phyloP scores from a whole-genome alignment of 2,113 vertebrate species.

The Columba janthina region DNA sequence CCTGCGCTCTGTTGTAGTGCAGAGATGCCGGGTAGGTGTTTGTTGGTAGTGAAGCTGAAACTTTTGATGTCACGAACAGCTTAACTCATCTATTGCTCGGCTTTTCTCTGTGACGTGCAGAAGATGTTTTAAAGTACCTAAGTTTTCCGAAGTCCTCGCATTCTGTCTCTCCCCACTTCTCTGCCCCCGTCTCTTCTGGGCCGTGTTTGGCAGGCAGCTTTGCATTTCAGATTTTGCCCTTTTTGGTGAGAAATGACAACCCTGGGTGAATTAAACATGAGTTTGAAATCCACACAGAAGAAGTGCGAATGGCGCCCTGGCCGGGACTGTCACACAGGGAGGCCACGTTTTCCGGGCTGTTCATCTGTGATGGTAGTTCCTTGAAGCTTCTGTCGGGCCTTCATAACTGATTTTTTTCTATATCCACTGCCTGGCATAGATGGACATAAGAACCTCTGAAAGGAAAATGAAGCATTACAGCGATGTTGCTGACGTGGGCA shows the following conservation, averaged over 20 bases:
- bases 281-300: background rate
- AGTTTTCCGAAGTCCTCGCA: background rate
- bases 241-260: background rate
- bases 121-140: background rate
- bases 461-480: background rate
- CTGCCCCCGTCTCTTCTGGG: background rate
- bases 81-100: background rate
- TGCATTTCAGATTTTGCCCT: background rate
- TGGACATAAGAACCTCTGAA: background rate
- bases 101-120: background rate
- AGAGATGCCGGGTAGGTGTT: background rate
- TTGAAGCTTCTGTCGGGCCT: background rate
- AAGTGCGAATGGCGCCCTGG: background rate
- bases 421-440: background rate
- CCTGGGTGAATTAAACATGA: background rate
- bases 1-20: background rate
- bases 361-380: background rate
- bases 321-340: background rate
- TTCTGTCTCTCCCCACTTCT: background rate
- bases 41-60: background rate
- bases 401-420: background rate
- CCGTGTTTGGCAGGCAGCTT: background rate
- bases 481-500: background rate
- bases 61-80: background rate
- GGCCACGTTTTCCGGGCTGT: background rate